Conservation (phyloP, 2,888 invertebrate genomes). For the Oligia fasciuncula region DNA sequence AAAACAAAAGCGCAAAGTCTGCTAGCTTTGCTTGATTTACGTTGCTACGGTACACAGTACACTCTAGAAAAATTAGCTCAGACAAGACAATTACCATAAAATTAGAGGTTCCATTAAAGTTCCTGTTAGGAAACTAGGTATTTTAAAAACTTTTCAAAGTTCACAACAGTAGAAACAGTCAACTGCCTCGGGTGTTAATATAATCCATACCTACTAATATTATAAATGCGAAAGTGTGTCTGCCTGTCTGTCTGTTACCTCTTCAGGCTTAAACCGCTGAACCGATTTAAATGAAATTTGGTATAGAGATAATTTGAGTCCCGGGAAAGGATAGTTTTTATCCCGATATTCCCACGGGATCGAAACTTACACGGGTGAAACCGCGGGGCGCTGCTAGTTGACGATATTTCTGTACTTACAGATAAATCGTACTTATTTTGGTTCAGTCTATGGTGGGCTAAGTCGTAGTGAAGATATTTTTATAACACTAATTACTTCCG, state of each 20-base stretch:
- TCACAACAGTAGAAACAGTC: background rate
- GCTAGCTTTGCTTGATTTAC: background rate
- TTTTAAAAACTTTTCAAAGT: background rate
- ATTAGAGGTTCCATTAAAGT: background rate
- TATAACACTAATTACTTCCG: background rate
- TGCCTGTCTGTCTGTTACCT: too few relatives aligned
- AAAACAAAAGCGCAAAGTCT: conserved; percentile 5
- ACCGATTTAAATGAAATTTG: too few relatives aligned
- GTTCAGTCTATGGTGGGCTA: background rate
- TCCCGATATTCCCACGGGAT: too few relatives aligned
- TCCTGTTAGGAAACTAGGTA: background rate
- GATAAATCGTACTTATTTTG: background rate
- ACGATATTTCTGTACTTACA: background rate
- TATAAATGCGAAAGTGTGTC: too few relatives aligned
- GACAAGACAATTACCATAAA: conserved; percentile 1
- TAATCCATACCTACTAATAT: too few relatives aligned
- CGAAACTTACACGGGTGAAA: too few relatives aligned
- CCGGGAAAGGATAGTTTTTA: too few relatives aligned
- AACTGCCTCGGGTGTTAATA: background rate
- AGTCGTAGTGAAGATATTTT: background rate
- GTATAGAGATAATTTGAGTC: too few relatives aligned
- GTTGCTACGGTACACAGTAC: background rate
- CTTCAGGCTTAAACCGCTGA: too few relatives aligned
- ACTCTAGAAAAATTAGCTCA: background rate
- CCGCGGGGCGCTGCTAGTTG: too few relatives aligned